A percentile compares a stretch with the other conserved stretches of the same genome.
Evolutionary conservation across 1,140 invertebrate genomes (phyloP).

Genomic region (Cryptotermes secundus): DNA sequence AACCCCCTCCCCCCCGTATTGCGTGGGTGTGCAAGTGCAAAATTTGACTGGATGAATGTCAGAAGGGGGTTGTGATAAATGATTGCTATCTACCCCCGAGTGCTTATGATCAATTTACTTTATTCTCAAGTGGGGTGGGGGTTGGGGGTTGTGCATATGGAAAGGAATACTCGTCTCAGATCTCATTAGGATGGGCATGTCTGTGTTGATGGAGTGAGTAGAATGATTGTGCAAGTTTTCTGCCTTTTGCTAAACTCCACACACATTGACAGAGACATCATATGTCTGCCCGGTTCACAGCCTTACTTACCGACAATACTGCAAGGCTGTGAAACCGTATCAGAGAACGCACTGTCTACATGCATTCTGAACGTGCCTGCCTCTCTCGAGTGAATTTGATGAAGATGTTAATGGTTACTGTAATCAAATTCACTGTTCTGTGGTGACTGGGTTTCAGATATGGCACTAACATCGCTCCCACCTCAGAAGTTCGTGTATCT

Average conservation of each 20-base stretch:
- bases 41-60: conserved; percentile 16
- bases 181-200: not conserved
- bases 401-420: too few relatives aligned
- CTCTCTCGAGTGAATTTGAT: too few relatives aligned
- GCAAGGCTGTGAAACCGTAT: too few relatives aligned
- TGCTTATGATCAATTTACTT: conserved; percentile 18
- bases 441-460: too few relatives aligned
- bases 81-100: not conserved
- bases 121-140: not conserved
- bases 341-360: too few relatives aligned
- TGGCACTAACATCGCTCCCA: too few relatives aligned
- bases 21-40: conserved; percentile 7
- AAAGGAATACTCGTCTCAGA: not conserved
- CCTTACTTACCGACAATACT: too few relatives aligned
- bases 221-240: not conserved
- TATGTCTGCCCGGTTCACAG: too few relatives aligned
- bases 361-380: too few relatives aligned
- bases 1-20: not conserved
- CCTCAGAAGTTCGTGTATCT: too few relatives aligned
- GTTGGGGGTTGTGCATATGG: not conserved
- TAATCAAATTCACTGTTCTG: too few relatives aligned
- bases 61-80: conserved; percentile 17
- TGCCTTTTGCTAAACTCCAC: not conserved
- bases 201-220: not conserved
- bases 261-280: too few relatives aligned